Percentiles rank a stretch among this genome's conserved stretches.
Evolutionary conservation across 2,797 vertebrate species (phyloP).

Genomic region (Rhinella marina): DNA sequence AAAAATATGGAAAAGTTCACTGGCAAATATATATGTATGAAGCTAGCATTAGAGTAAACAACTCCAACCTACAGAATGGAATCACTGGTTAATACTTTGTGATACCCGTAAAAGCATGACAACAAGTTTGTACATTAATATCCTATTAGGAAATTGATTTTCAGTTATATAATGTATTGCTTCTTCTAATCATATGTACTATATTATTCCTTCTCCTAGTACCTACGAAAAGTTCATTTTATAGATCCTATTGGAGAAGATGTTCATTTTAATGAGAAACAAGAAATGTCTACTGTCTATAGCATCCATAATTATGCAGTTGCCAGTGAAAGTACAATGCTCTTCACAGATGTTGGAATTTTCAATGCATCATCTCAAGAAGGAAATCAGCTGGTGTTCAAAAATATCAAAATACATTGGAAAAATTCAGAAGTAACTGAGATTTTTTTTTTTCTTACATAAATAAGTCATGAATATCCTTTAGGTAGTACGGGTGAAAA

Average conservation of each 20-base stretch:
- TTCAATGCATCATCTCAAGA: background rate
- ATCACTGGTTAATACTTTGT: too few relatives aligned
- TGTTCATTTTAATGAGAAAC: constrained; percentile 5
- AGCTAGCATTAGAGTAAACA: too few relatives aligned
- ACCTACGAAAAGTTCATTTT: background rate
- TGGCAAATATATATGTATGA: too few relatives aligned
- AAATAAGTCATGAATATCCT: too few relatives aligned
- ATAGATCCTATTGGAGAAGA: background rate
- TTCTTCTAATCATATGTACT: too few relatives aligned
- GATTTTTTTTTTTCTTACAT: too few relatives aligned
- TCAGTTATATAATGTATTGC: background rate
- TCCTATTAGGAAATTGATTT: background rate
- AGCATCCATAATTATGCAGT: background rate
- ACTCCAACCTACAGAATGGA: too few relatives aligned
- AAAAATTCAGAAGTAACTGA: background rate
- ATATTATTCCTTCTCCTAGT: background rate
- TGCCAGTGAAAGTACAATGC: background rate
- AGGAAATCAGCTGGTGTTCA: background rate
- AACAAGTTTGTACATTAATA: background rate
- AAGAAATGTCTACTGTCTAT: background rate
- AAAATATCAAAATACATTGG: background rate
- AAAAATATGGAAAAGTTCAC: too few relatives aligned
- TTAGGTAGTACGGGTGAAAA: too few relatives aligned
- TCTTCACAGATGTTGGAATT: background rate
- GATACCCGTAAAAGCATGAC: background rate